A percentile compares a stretch with the other conserved stretches of the same genome.
phyloP scores from a whole-genome alignment of 2,888 invertebrate genomes.

The Pegoplata infirma region DNA sequence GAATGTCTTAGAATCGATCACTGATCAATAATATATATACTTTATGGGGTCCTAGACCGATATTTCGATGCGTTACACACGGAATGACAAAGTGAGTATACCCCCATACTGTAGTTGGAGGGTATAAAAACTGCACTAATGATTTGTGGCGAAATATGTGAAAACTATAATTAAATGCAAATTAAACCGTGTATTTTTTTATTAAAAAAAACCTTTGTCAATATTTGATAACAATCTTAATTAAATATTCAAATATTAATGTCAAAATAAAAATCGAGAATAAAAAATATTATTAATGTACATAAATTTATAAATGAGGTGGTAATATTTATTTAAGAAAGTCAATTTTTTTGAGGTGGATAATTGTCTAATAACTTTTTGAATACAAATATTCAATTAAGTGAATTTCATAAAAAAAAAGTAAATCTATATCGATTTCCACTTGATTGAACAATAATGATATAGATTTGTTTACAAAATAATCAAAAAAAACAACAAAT shows the following conservation, averaged over 20 bases:
- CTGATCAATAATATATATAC: too few relatives aligned
- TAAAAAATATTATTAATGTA: not conserved
- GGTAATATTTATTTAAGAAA: not conserved
- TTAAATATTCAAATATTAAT: slow-evolving; percentile 22
- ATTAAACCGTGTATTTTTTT: not conserved
- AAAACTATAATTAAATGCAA: not conserved
- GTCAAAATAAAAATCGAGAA: slow-evolving; percentile 6
- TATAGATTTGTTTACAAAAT: too few relatives aligned
- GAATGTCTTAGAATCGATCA: too few relatives aligned
- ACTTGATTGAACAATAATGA: not conserved
- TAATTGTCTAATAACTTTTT: not conserved
- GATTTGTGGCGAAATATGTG: not conserved
- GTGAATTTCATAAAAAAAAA: too few relatives aligned
- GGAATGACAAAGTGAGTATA: too few relatives aligned
- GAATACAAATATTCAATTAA: not conserved
- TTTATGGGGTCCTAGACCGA: too few relatives aligned
- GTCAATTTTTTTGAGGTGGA: not conserved
- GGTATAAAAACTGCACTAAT: not conserved
- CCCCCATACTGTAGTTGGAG: too few relatives aligned
- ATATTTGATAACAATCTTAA: slow-evolving; percentile 19
- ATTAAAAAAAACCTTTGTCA: not conserved
- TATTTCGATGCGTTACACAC: too few relatives aligned
- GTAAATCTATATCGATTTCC: not conserved
- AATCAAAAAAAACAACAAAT: too few relatives aligned
- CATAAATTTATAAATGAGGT: not conserved